Conservation (phyloP, 2,113 vertebrate species). For the Lanius collurio region DNA sequence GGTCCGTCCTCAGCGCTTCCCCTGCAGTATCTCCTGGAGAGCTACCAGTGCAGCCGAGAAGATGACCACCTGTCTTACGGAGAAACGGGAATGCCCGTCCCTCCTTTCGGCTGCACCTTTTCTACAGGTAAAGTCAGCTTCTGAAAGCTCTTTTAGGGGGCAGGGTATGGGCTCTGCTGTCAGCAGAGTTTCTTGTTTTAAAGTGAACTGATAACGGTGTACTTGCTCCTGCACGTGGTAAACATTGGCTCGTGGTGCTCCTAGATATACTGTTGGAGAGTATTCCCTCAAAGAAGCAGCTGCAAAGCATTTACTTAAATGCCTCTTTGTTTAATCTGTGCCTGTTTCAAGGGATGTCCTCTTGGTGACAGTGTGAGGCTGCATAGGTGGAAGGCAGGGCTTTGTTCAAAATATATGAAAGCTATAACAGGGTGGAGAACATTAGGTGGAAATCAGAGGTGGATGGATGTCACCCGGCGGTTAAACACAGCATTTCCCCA, state of each 20-base stretch:
- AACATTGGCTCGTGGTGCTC: not conserved
- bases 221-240: not conserved
- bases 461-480: not conserved
- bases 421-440: not conserved
- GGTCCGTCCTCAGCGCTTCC: slow-evolving; percentile 73
- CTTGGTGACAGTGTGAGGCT: not conserved
- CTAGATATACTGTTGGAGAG: not conserved
- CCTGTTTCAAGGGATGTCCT: not conserved
- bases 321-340: not conserved
- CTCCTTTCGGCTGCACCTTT: slow-evolving; percentile 93
- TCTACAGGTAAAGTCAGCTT: slow-evolving; percentile 77
- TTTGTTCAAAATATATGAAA: not conserved
- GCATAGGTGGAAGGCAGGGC: fast-evolving
- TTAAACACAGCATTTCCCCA: not conserved
- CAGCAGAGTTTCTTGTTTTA: not conserved
- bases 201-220: not conserved
- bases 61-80: slow-evolving; percentile 90
- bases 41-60: slow-evolving; percentile 79
- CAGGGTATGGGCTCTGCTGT: not conserved
- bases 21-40: slow-evolving; percentile 80
- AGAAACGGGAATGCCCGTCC: slow-evolving; percentile 80
- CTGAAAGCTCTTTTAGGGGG: not conserved
- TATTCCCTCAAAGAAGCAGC: not conserved
- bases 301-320: not conserved
- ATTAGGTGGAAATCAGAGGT: not conserved